Evolutionary conservation across 2,888 invertebrate genomes (phyloP), one percentile per base, ranked within the genome.

Genomic region (Selenia dentaria): DNA sequence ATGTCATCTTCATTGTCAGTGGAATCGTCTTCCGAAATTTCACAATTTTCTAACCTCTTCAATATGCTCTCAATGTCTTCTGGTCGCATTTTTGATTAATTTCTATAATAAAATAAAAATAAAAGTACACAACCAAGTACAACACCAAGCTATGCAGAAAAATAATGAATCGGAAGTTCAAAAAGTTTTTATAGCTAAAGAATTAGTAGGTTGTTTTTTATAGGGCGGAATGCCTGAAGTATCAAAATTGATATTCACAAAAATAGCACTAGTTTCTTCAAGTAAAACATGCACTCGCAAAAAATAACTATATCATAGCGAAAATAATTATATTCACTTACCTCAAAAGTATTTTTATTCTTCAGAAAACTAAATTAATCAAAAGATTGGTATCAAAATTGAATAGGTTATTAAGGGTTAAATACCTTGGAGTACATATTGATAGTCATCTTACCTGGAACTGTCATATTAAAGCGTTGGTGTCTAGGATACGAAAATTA

Each of bases 21-120:
- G 51, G 58, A 59, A 54, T 62, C 64, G 55, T 67, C 63, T 54
- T 62, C 63, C 46, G 62, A 64, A 58, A 65, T 61, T 60, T 65
- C 64, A 52, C 57, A 11, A 27, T 27, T 27, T 27, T 27, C 27
- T 27, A 27, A 27, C 27, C 27, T 58, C 61, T 53, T 58, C 60
- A 67, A 65, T 57, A 64, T 55, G 52, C 33, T 58, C 59, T 27
- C 27, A 54, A 62, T 64, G 54, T 64, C 64, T 61, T 63, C 63
- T 54, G 64, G 62, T 38, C 55, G 55, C 65, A 64, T 64, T 25
- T 25, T 67, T 18, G 62, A 62, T 64, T 54, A 57, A 59, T 61
- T 55, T 60, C 52, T 59, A 61, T 53, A 59, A 27, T 27, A 59
- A 54, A 62, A 59, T 57, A 55, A 59, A 59, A 62, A 59, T 42